Conservation (phyloP, 2,113 vertebrate species). For the Pyxicephalus adspersus region DNA sequence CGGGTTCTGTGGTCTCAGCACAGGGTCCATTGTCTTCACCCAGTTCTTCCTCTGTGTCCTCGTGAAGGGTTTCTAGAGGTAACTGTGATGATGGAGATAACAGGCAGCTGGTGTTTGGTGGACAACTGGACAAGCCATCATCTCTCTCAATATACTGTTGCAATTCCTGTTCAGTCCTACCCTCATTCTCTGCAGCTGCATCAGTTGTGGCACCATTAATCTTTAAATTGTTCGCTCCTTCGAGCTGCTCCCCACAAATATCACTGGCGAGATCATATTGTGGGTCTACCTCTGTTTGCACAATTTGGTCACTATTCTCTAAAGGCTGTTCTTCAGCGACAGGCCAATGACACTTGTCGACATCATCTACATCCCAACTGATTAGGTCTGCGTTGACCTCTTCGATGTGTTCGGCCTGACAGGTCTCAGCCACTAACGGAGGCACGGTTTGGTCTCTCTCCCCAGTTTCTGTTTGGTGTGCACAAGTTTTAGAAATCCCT, state of each 20-base stretch:
- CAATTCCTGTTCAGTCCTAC: neutral
- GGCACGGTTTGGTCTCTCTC: slow-evolving; percentile 20
- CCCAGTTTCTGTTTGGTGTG: neutral
- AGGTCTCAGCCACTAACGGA: neutral
- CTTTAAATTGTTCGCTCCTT: neutral
- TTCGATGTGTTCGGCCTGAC: no score
- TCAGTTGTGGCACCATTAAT: neutral
- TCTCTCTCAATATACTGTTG: neutral
- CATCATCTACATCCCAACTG: neutral
- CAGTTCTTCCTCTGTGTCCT: slow-evolving; percentile 38
- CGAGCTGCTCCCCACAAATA: neutral
- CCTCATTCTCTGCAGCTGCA: neutral
- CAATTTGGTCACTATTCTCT: slow-evolving; percentile 13
- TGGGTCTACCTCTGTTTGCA: neutral
- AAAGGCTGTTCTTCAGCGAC: neutral
- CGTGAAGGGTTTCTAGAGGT: slow-evolving; percentile 40
- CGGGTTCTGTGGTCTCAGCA: neutral
- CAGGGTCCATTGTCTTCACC: neutral
- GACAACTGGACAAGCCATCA: neutral
- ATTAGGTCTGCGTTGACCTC: no score
- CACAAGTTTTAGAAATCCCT: neutral
- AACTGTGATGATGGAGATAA: neutral
- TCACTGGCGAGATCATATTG: neutral
- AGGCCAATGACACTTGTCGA: neutral
- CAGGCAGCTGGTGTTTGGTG: neutral